Base-by-base conservation (phyloP, 2,888 invertebrate genomes). In the Eupithecia abbreviata region DNA sequence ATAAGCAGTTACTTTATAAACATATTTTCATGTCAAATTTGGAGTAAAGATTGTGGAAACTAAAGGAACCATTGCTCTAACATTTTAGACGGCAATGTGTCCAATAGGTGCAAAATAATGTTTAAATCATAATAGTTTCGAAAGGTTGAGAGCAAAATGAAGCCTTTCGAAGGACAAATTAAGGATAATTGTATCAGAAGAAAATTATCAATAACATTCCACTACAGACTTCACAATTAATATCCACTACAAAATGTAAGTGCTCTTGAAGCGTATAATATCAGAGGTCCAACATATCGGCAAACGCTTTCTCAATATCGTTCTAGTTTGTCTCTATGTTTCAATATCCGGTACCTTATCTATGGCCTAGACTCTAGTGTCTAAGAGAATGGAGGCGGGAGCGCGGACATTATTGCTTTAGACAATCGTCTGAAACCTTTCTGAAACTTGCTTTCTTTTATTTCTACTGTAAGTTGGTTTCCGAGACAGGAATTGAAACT, bases 321-420 rank as follows among this genome's bases (percentile, higher is more conserved):
- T n/a, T 70, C 65, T 68, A 69, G 68, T 76, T 76, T 76, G 66
- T 49, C 69, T 68, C 47, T 45, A 6, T 70, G 76, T 66, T 73
- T 72, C 70, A 30, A 70, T 76, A 66, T 70, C 69, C 51, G 51
- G 67, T 67, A 45, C 71, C 18, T 49, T 45, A 18, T 69, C 69
- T 69, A 47, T 45, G 12, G 69, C 47, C 43, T 49, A 58, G 55
- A 58, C 18, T 62, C 62, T 62, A 30, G 62, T 62, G 62, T 30
- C 30, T 30, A 10, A 10, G 4, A 62, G 62, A 12, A 30, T 30
- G 47, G 47, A 68, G 68, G 68, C 66, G 43, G 41, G 30, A 69
- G 18, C 41, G 45, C 30, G 49, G 42, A 49, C 70, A 49, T 74
- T 76, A 76, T 76, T 70, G 66, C 69, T 45, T 73, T 67, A 73